phyloP scores from a whole-genome alignment of 2,113 vertebrate genomes.

The Pampusana beccarii region DNA sequence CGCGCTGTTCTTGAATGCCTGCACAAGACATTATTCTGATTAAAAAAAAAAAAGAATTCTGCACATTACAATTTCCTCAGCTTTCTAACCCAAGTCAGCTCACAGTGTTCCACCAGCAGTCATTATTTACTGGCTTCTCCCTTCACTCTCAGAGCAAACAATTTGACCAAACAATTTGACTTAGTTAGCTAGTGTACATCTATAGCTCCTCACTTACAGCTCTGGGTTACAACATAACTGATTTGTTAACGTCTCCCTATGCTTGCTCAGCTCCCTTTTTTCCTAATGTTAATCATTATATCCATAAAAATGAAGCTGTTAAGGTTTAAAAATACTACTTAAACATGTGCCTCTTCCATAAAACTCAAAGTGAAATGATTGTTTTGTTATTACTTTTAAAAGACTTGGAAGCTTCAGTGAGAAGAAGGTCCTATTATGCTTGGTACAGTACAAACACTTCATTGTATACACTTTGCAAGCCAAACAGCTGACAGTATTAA shows the following conservation, averaged over 20 bases:
- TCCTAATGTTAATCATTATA: neutral
- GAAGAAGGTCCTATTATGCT: neutral
- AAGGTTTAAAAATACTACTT: neutral
- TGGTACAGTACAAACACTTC: neutral
- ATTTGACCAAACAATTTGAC: neutral
- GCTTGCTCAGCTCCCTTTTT: neutral
- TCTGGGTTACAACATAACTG: neutral
- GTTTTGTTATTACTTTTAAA: neutral
- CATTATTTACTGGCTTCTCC: neutral
- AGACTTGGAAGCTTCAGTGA: neutral
- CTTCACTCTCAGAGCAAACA: neutral
- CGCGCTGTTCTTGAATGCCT: neutral
- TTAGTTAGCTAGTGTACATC: neutral
- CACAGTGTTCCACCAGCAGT: neutral
- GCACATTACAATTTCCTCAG: neutral
- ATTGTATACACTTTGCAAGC: neutral
- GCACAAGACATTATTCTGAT: neutral
- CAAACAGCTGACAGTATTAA: neutral
- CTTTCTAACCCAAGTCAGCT: neutral
- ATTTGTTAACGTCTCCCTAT: neutral
- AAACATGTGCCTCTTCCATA: neutral
- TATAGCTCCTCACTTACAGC: neutral
- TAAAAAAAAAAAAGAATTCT: neutral
- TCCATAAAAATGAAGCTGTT: neutral
- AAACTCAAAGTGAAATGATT: neutral